These are phyloP conservation scores for Drosophila cardini DNA, from an alignment of 1,140 invertebrate genomes.

Conservation along the genomic window DNA sequence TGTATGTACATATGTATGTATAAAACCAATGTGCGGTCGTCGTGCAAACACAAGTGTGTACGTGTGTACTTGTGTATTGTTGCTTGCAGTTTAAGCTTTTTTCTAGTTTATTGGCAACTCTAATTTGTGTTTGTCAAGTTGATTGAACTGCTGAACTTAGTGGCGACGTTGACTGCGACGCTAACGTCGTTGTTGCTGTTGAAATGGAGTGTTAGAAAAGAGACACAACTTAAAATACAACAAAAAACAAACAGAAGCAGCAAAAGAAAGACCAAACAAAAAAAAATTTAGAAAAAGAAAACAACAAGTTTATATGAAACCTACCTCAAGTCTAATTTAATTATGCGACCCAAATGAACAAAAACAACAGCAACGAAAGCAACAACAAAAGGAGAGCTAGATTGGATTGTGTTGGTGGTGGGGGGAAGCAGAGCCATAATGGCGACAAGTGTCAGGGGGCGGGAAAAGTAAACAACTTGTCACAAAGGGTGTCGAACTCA, in stretches of 20 bases:
- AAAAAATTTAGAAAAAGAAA: slow-evolving; percentile 11
- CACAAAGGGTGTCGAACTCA: slow-evolving; percentile 29
- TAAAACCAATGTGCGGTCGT: not conserved
- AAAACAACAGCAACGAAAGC: slow-evolving; percentile 13
- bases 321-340: slow-evolving; percentile 70
- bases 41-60: not conserved
- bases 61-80: slow-evolving; percentile 4
- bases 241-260: slow-evolving; percentile 24
- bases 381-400: slow-evolving; percentile 8
- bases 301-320: slow-evolving; percentile 42
- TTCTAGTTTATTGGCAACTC: slow-evolving; percentile 39
- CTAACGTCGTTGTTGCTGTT: not conserved
- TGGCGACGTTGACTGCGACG: slow-evolving; percentile 1
- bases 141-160: slow-evolving; percentile 71
- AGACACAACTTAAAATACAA: slow-evolving; percentile 25
- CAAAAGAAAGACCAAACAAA: slow-evolving; percentile 6
- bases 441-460: not conserved
- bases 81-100: slow-evolving; percentile 39
- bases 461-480: slow-evolving; percentile 3
- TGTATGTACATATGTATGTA: not conserved
- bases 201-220: slow-evolving; percentile 5
- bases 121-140: slow-evolving; percentile 63
- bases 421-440: not conserved
- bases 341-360: slow-evolving; percentile 48
- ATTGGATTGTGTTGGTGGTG: not conserved